Evolutionary conservation across 1,140 invertebrate genomes (phyloP).

Genomic region (Neodiprion pinetum): DNA sequence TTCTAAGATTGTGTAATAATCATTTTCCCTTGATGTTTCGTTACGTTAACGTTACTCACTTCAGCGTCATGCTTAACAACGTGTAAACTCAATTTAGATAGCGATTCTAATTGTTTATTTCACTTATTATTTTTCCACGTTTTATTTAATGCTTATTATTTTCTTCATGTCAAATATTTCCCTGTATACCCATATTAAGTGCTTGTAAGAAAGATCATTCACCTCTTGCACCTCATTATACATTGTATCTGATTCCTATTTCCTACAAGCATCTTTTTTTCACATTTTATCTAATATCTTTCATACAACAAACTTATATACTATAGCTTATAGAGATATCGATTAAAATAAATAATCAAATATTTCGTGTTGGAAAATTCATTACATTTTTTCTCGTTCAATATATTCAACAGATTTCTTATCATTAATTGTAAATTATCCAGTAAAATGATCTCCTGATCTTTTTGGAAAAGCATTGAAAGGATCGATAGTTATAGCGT

Average conservation of each 20-base stretch:
- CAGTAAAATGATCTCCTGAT: neutral
- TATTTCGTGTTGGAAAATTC: neutral
- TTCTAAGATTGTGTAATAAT: too few relatives aligned
- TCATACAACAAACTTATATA: neutral
- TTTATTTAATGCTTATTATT: neutral
- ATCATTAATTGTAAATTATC: too few relatives aligned
- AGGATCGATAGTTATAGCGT: too few relatives aligned
- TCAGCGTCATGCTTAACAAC: too few relatives aligned
- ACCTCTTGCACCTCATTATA: neutral
- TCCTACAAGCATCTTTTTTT: constrained; percentile 2
- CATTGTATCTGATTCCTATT: neutral
- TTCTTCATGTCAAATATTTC: neutral
- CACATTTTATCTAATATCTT: neutral
- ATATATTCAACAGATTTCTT: too few relatives aligned
- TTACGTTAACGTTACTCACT: too few relatives aligned
- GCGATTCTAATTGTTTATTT: too few relatives aligned
- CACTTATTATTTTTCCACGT: too few relatives aligned
- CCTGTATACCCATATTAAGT: constrained; percentile 7
- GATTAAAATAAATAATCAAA: neutral
- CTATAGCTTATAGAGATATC: constrained; percentile 5
- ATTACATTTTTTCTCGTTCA: neutral
- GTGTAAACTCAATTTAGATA: too few relatives aligned
- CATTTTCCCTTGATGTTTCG: too few relatives aligned
- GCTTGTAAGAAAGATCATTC: neutral
- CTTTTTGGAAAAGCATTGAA: neutral